phyloP scores from a whole-genome alignment of 2,888 invertebrate genomes.

The Magallana nippona region DNA sequence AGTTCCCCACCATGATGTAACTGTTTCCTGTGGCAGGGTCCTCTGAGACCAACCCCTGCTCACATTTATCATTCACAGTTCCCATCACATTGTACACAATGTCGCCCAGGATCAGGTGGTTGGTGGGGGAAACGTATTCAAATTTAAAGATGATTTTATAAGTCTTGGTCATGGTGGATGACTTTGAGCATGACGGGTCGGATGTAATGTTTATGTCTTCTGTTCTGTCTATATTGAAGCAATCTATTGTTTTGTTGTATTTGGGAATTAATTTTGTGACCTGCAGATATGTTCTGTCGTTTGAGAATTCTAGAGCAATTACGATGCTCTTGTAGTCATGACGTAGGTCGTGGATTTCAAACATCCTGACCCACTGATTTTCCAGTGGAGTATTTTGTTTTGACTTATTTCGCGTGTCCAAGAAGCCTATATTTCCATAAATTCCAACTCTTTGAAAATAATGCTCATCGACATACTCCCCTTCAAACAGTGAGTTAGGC shows the following conservation, averaged over 20 bases:
- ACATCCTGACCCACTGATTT: slow-evolving; percentile 24
- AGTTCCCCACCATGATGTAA: background rate
- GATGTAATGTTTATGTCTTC: background rate
- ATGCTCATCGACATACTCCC: slow-evolving; percentile 58
- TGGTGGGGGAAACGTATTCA: slow-evolving; percentile 49
- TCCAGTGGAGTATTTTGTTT: slow-evolving; percentile 5
- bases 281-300: background rate
- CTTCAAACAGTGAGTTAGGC: slow-evolving; percentile 56
- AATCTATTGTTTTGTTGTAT: background rate
- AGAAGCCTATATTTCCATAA: slow-evolving; percentile 49
- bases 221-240: background rate
- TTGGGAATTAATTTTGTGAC: slow-evolving; percentile 6
- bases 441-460: slow-evolving; percentile 65
- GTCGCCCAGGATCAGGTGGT: slow-evolving; percentile 61
- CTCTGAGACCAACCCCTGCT: background rate
- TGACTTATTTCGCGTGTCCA: background rate
- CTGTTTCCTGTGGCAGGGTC: background rate
- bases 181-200: background rate
- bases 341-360: slow-evolving; percentile 34
- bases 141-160: slow-evolving; percentile 52
- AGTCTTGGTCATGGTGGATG: background rate
- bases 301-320: slow-evolving; percentile 25
- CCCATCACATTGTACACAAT: slow-evolving; percentile 58
- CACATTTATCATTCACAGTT: slow-evolving; percentile 28
- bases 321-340: slow-evolving; percentile 1